Evolutionary conservation across 2,113 vertebrate genomes (phyloP).

Genomic region (Oreochromis spilurus): DNA sequence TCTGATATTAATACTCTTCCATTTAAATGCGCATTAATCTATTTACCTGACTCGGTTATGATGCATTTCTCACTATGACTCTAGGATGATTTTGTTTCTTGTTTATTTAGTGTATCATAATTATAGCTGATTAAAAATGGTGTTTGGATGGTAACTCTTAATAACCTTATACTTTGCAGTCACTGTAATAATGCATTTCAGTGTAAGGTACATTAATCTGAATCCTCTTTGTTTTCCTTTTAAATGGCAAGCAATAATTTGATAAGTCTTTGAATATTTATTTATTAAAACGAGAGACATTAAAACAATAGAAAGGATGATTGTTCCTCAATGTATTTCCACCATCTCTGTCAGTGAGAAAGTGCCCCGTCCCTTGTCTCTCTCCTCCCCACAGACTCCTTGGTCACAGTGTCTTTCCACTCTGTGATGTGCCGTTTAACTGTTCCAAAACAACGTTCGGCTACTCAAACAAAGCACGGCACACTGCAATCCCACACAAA

Average conservation of each 20-base stretch:
- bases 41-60: slow-evolving; percentile 13
- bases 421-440: neutral
- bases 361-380: neutral
- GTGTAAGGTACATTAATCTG: neutral
- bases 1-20: slow-evolving; percentile 25
- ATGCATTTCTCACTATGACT: neutral
- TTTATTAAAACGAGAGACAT: neutral
- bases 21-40: slow-evolving; percentile 18
- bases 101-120: neutral
- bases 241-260: neutral
- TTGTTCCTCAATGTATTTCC: neutral
- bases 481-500: neutral
- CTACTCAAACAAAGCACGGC: neutral
- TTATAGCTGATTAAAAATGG: neutral
- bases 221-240: neutral
- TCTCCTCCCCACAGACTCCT: neutral
- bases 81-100: neutral
- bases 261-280: neutral
- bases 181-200: neutral
- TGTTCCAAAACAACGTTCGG: neutral
- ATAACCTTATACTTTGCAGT: neutral
- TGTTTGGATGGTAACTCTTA: neutral
- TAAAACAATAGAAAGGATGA: neutral
- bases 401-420: neutral
- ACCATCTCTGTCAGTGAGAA: neutral